Evolutionary conservation across 1,140 invertebrate species (phyloP).

Genomic region (Nomia melanderi): DNA sequence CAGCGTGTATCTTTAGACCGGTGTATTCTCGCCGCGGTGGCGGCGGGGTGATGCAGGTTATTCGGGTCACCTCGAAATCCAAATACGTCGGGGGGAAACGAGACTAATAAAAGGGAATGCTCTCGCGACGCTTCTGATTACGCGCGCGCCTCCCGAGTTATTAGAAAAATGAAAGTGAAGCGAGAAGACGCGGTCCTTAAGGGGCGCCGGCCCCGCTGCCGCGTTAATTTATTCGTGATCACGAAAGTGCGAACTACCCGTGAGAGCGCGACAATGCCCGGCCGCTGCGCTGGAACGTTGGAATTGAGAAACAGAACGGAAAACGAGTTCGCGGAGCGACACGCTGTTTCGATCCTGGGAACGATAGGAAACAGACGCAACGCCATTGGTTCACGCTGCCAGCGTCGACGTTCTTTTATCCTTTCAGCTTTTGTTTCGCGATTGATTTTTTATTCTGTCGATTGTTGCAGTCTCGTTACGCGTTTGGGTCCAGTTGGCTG

Average conservation of each 20-base stretch:
- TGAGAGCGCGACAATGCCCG: conserved; percentile 8
- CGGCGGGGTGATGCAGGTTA: conserved; percentile 21
- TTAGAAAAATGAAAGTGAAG: conserved; percentile 52
- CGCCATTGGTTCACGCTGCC: too few relatives aligned
- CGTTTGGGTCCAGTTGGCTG: too few relatives aligned
- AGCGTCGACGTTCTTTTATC: background rate
- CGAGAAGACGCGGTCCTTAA: conserved; percentile 21
- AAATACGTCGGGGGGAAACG: conserved; percentile 38
- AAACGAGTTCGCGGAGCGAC: conserved; percentile 19
- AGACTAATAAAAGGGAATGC: conserved; percentile 51
- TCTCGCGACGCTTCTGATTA: conserved; percentile 29
- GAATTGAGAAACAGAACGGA: conserved; percentile 10
- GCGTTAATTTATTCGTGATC: conserved; percentile 41
- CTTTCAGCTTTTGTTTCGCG: background rate
- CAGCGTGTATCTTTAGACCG: background rate
- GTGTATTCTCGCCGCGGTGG: conserved; percentile 23
- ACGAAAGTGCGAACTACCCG: conserved; percentile 28
- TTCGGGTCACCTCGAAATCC: conserved; percentile 51
- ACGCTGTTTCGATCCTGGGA: background rate
- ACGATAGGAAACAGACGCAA: background rate
- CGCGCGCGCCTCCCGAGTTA: conserved; percentile 18
- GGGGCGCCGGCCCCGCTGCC: background rate
- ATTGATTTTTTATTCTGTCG: background rate
- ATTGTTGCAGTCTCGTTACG: background rate
- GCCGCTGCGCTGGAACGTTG: conserved; percentile 5